Evolutionary conservation across 1,140 invertebrate genomes (phyloP).

Genomic region (Temnothorax curvispinosus): DNA sequence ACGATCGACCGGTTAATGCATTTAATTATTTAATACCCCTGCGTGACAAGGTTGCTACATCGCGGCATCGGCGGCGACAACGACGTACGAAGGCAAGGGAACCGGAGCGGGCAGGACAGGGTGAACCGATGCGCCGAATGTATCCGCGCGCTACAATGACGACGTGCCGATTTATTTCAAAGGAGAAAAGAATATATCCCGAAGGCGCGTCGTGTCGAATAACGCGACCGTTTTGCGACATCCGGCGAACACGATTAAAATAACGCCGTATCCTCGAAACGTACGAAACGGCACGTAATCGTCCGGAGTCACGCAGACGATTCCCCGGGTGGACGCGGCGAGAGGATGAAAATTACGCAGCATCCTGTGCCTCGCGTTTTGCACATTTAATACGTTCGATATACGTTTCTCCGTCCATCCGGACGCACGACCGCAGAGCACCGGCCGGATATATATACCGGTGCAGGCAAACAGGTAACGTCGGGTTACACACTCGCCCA

Average conservation of each 20-base stretch:
- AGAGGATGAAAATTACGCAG: conserved; percentile 26
- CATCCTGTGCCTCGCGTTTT: conserved; percentile 42
- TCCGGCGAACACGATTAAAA: conserved; percentile 39
- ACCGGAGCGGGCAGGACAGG: not conserved
- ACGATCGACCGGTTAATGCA: conserved; percentile 61
- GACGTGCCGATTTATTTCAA: conserved; percentile 35
- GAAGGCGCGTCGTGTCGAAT: not conserved
- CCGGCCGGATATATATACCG: conserved; percentile 1
- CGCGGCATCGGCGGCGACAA: not conserved
- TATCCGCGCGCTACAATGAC: conserved; percentile 10
- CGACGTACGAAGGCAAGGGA: not conserved
- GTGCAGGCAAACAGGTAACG: conserved; percentile 33
- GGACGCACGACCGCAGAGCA: conserved; percentile 65
- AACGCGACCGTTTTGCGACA: conserved; percentile 34
- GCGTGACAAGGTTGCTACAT: conserved; percentile 60
- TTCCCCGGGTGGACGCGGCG: not conserved
- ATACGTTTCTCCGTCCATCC: conserved; percentile 37
- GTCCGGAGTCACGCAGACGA: conserved; percentile 36
- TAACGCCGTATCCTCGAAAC: conserved; percentile 42
- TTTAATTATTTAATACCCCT: conserved; percentile 52
- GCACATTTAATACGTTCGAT: conserved; percentile 40
- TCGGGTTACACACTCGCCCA: conserved; percentile 54
- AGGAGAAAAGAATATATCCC: not conserved
- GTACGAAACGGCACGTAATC: conserved; percentile 34
- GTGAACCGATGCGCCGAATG: not conserved